Evolutionary conservation across 2,888 invertebrate genomes (phyloP), one percentile per base, ranked within the genome.

Genomic region (Perizoma flavofasciatum): DNA sequence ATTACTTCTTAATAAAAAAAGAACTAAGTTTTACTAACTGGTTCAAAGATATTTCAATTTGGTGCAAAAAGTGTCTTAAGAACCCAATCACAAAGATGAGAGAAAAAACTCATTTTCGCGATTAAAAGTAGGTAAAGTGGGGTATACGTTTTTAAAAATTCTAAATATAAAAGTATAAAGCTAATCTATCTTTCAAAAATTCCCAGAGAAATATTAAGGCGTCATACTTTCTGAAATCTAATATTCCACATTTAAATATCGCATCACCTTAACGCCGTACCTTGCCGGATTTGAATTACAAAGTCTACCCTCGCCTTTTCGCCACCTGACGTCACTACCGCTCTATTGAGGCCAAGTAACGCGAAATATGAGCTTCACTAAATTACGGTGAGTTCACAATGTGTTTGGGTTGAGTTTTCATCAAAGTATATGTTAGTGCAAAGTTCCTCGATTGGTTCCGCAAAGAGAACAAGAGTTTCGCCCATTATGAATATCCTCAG

Each of bases 201-300:
- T 63, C 60, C 59, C 57, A 56, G 63, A 62, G 59, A 68, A 77
- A 79, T 81, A 79, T 78, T 74, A 74, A 78, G 72, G 72, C 71
- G 70, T 75, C 80, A 81, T 78, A 81, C 78, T 79, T 81, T 81
- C 78, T 75, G 75, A 75, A 78, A 85, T 86, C 82, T 87, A 82
- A 86, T 86, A 87, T 85, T 79, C 79, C 73, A 73, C 76, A 87
- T 88, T 88, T 87, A 88, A 88, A 89, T 88, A 86, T 84, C 74
- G 73, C 77, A 76, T 80, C 79, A 77, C 82, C 77, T 84, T 83
- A 85, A 82, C 80, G 78, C 77, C 71, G 65, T 69, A 67, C 70
- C 75, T 55, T 70, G 68, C 72, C 70, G 81, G 78, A 89, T 89
- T 89, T 89, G 89, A 89, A 89, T 89, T 87, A 86, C 89, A 89